These are phyloP conservation scores for Calameuta pallipes DNA, from an alignment of 2,888 invertebrate genomes.

Conservation along the genomic window DNA sequence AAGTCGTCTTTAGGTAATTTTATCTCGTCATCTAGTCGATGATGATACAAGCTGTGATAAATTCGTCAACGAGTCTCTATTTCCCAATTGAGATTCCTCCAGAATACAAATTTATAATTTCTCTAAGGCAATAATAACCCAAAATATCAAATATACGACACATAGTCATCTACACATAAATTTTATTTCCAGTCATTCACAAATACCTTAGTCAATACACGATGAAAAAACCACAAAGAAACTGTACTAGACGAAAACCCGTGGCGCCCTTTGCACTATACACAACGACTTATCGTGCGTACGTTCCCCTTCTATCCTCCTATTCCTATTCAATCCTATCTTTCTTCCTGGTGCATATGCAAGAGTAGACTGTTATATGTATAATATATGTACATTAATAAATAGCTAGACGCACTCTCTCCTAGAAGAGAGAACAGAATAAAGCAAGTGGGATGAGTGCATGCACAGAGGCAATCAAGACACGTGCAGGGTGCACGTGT, in stretches of 20 bases:
- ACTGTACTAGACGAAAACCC: background rate
- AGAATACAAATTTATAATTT: background rate
- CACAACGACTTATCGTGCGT: background rate
- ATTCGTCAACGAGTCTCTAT: background rate
- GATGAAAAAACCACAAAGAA: background rate
- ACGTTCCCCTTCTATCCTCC: background rate
- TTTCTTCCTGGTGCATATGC: background rate
- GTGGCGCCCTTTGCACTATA: background rate
- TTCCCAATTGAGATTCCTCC: background rate
- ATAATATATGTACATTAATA: background rate
- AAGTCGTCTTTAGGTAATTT: background rate
- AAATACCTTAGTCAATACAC: background rate
- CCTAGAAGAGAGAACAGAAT: background rate
- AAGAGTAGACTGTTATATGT: background rate
- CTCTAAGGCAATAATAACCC: background rate
- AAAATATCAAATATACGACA: background rate
- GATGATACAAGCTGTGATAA: background rate
- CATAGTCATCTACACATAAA: background rate
- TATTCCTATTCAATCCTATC: background rate
- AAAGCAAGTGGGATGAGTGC: background rate
- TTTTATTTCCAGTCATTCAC: background rate
- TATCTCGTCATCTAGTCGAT: background rate
- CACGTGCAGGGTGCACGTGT: conserved; percentile 8
- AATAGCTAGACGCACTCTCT: background rate
- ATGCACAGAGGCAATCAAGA: background rate